Conservation (phyloP, 2,888 invertebrate species). For the Epinotia nisella region DNA sequence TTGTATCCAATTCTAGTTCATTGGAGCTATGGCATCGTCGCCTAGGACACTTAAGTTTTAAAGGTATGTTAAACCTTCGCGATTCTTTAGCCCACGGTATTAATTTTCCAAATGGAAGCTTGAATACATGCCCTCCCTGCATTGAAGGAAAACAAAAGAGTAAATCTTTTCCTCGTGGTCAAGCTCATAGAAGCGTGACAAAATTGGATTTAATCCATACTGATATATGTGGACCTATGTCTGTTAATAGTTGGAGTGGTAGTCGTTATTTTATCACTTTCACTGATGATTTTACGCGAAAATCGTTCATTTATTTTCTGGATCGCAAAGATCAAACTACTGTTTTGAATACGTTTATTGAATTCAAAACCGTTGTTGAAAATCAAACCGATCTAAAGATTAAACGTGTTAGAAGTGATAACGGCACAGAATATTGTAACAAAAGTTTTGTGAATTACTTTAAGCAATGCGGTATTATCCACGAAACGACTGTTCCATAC, state of each 20-base stretch:
- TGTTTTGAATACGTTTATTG: conserved; percentile 25
- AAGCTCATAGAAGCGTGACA: conserved; percentile 20
- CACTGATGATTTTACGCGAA: conserved; percentile 23
- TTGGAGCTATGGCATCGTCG: conserved; percentile 27
- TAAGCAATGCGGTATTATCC: too few species aligned
- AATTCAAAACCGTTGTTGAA: conserved; percentile 10
- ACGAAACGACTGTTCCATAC: too few species aligned
- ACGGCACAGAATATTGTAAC: conserved; percentile 4
- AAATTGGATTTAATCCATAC: conserved; percentile 22
- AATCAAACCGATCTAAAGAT: too few species aligned
- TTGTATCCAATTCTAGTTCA: neutral
- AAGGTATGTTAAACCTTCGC: neutral
- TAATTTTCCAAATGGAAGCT: conserved; percentile 18
- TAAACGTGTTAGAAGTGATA: conserved; percentile 10
- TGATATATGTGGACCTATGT: conserved; percentile 26
- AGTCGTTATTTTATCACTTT: conserved; percentile 26
- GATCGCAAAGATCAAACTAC: neutral
- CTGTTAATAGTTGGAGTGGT: conserved; percentile 26
- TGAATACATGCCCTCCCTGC: conserved; percentile 6
- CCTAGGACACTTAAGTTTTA: conserved; percentile 14
- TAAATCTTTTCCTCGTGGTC: conserved; percentile 33
- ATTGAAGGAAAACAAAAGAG: neutral
- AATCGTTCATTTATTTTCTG: conserved; percentile 6
- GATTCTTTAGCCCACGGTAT: conserved; percentile 6
- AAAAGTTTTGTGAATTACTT: conserved; percentile 7